A percentile compares a stretch with the other conserved stretches of the same genome.
Conservation (phyloP, 2,113 vertebrate species). For the Myotis brandtii region DNA sequence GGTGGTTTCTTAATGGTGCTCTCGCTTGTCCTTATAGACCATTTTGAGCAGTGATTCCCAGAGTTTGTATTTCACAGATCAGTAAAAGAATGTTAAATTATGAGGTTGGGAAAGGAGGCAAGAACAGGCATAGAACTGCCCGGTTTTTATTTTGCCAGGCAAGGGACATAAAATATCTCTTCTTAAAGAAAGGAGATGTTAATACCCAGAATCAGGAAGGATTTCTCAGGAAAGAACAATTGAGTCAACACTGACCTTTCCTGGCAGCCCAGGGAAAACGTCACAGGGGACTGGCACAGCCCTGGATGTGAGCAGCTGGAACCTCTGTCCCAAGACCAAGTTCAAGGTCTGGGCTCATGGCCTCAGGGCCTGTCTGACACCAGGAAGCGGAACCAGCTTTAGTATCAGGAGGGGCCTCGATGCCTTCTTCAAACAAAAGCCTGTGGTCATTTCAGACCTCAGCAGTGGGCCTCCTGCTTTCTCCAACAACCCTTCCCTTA, state of each 20-base stretch:
- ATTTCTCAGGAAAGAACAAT: conserved; percentile 4
- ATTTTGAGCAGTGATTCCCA: conserved; percentile 16
- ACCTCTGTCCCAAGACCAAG: not conserved
- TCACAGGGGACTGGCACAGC: accelerated
- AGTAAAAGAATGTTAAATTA: not conserved
- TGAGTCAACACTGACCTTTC: not conserved
- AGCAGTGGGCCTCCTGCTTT: not conserved
- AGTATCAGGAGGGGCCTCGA: too few species aligned
- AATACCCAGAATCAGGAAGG: not conserved
- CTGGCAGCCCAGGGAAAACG: not conserved
- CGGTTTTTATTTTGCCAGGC: not conserved
- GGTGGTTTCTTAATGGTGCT: conserved; percentile 48
- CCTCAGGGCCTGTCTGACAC: not conserved
- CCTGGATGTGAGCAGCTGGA: not conserved
- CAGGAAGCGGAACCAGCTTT: not conserved
- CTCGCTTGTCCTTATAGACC: conserved; percentile 6
- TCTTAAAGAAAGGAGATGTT: not conserved
- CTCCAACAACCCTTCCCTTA: not conserved
- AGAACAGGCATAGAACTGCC: not conserved
- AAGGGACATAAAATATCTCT: not conserved
- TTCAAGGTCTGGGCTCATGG: not conserved
- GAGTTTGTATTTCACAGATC: conserved; percentile 44
- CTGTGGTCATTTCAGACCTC: not conserved
- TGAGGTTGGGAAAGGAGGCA: not conserved
- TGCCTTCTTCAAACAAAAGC: not conserved